phyloP scores from a whole-genome alignment of 1,140 invertebrate species.

The Spodoptera frugiperda region DNA sequence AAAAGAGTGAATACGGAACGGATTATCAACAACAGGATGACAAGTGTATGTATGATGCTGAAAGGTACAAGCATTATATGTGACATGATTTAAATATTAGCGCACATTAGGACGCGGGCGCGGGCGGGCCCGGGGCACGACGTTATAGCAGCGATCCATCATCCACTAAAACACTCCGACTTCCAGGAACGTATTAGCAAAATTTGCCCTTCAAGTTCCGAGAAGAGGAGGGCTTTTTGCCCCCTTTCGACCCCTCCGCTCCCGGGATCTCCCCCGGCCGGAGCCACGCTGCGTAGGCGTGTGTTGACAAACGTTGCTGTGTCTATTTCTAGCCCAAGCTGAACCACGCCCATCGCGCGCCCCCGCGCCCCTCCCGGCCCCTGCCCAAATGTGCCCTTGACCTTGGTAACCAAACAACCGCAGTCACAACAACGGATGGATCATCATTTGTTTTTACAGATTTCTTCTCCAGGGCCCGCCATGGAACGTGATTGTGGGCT shows the following conservation, averaged over 20 bases:
- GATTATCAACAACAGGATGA: background rate
- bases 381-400: constrained; percentile 73
- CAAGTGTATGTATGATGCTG: background rate
- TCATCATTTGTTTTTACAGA: constrained; percentile 62
- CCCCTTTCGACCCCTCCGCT: background rate
- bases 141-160: constrained; percentile 33
- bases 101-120: background rate
- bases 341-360: constrained; percentile 61
- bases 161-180: constrained; percentile 33
- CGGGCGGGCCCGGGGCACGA: background rate
- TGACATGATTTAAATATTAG: constrained; percentile 21
- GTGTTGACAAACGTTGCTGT: constrained; percentile 81
- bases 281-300: constrained; percentile 70
- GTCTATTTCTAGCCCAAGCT: constrained; percentile 77
- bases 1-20: no score
- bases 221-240: constrained; percentile 1
- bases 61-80: background rate
- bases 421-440: constrained; percentile 77
- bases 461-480: constrained; percentile 44
- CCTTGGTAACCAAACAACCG: constrained; percentile 83
- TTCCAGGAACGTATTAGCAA: constrained; percentile 44
- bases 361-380: constrained; percentile 50
- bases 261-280: constrained; percentile 45
- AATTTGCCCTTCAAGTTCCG: constrained; percentile 34
- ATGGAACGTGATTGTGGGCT: background rate